A percentile compares a stretch with the other conserved stretches of the same genome.
phyloP scores from a whole-genome alignment of 1,140 invertebrate species.

The Scaptomyza graminum region DNA sequence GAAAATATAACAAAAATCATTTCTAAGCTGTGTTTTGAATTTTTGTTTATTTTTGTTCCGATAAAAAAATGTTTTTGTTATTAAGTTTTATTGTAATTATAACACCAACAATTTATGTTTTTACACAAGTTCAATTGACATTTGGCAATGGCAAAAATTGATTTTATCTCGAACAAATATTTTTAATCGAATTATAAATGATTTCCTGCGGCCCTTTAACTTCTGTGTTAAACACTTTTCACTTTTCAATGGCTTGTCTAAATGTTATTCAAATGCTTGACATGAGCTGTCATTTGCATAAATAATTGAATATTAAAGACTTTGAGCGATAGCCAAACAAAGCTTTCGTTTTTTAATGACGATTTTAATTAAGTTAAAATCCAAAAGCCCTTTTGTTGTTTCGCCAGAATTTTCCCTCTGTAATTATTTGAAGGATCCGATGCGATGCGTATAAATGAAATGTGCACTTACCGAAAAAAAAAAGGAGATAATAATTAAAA shows the following conservation, averaged over 20 bases:
- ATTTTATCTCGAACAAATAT: background rate
- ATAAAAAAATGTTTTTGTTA: no score
- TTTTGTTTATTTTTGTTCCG: no score
- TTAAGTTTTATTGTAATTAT: no score
- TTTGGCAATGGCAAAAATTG: background rate
- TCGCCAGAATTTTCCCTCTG: constrained; percentile 29
- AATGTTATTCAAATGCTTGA: background rate
- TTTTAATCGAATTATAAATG: background rate
- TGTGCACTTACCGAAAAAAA: constrained; percentile 19
- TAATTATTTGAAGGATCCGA: constrained; percentile 76
- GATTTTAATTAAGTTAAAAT: constrained; percentile 75
- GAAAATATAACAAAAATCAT: no score
- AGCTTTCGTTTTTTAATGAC: constrained; percentile 48
- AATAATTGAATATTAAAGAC: background rate
- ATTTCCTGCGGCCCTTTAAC: background rate
- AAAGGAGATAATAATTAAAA: constrained; percentile 4
- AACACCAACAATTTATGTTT: no score
- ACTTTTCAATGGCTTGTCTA: background rate
- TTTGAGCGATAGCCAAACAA: background rate
- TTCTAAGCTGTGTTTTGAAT: no score
- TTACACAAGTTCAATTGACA: no score
- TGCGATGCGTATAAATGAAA: constrained; percentile 62
- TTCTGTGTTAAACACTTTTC: background rate
- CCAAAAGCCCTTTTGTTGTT: constrained; percentile 44
- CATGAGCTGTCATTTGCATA: constrained; percentile 4